phyloP scores from a whole-genome alignment of 2,888 invertebrate species.

The Clitarchus hookeri region DNA sequence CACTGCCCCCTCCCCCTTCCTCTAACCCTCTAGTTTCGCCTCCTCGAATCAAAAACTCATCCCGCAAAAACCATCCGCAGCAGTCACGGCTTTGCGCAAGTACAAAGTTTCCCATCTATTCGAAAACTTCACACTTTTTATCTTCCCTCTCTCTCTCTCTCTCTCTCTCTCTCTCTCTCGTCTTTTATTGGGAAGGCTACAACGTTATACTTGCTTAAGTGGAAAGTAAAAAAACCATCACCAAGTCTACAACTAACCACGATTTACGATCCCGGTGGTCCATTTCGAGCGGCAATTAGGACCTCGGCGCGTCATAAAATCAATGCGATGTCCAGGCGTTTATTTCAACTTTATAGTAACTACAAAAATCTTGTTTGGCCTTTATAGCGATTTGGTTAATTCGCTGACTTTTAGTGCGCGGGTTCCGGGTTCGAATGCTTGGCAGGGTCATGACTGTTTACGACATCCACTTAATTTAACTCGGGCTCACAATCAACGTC shows the following conservation, averaged over 20 bases:
- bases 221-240: not conserved
- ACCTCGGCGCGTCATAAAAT: not conserved
- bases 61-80: constrained; percentile 9
- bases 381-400: not conserved
- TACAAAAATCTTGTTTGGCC: not conserved
- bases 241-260: not conserved
- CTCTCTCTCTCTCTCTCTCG: not conserved
- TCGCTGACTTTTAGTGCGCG: not conserved
- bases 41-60: constrained; percentile 8
- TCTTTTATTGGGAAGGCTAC: not conserved
- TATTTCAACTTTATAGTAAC: not conserved
- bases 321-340: not conserved
- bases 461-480: not conserved
- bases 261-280: constrained; percentile 2
- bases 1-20: not conserved
- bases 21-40: not conserved
- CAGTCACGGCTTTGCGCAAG: not conserved
- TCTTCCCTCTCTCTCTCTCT: not conserved
- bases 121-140: not conserved
- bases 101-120: not conserved
- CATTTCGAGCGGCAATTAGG: not conserved
- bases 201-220: not conserved
- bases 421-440: not conserved
- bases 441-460: not conserved
- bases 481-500: not conserved